Evolutionary conservation across 2,888 invertebrate genomes (phyloP).

Genomic region (Taenaris catops): DNA sequence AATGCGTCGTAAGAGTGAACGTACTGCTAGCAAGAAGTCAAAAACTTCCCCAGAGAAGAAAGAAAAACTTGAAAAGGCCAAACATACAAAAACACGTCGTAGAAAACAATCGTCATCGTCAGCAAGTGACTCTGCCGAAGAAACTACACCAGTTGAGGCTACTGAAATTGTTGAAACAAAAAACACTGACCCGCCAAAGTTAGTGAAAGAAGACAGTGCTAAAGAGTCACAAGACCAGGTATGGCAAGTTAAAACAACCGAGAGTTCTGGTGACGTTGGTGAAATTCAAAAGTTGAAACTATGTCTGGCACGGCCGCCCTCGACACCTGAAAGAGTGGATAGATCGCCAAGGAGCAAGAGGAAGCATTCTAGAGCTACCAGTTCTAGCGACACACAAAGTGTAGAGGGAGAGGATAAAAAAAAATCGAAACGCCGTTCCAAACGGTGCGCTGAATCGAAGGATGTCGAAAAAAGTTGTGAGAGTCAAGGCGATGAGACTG

Average conservation of each 20-base stretch:
- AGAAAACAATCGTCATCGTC: conserved; percentile 78
- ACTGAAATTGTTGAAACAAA: conserved; percentile 39
- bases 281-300: conserved; percentile 83
- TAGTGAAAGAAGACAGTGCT: conserved; percentile 48
- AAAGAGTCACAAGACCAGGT: conserved; percentile 66
- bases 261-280: conserved; percentile 65
- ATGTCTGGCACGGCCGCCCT: conserved; percentile 79
- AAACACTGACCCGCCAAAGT: conserved; percentile 40
- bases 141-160: conserved; percentile 43
- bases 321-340: conserved; percentile 73
- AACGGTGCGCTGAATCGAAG: conserved; percentile 49
- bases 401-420: conserved; percentile 65
- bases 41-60: conserved; percentile 84
- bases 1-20: conserved; percentile 91
- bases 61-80: conserved; percentile 74
- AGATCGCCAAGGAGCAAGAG: conserved; percentile 73
- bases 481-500: conserved; percentile 46
- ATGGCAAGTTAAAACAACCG: conserved; percentile 76
- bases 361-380: conserved; percentile 70
- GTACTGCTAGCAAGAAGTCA: conserved; percentile 81
- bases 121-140: conserved; percentile 70
- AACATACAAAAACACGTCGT: conserved; percentile 74
- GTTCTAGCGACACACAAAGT: conserved; percentile 69
- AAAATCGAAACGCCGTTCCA: conserved; percentile 57
- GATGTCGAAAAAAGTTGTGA: conserved; percentile 49